Evolutionary conservation across 1,140 invertebrate genomes (phyloP), one percentile per base, ranked within the genome.

Genomic region (Thaumetopoea pityocampa): DNA sequence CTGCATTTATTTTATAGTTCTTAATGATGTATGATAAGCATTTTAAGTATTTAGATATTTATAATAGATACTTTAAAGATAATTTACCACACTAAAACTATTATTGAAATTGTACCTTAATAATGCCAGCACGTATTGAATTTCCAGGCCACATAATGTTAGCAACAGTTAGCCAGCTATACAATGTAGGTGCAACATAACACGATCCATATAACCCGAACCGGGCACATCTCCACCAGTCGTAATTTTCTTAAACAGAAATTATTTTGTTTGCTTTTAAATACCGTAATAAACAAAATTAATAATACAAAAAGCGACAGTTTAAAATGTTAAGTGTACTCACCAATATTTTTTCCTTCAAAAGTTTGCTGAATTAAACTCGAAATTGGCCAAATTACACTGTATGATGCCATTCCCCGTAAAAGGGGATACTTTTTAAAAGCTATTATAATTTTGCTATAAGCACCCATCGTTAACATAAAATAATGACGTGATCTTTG

Each of bases 291-390:
- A 16, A 29, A 20, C n/a, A 44, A 8, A 30, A 18, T 8, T 22
- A 19, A 26, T 11, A 22, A 20, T 37, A 20, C 19, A 20, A 37
- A 5, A 18, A 26, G 40, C 26, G 9, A 28, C n/a, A 8, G 6
- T 8, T 12, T 38, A 35, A 11, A 7, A 32, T 34, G 33, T 24
- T n/a, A n/a, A n/a, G 8, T 38, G 30, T 38, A 59, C 67, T 67
- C 61, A 83, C 79, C 65, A 35, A 73, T 50, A 19, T 55, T 56
- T 61, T 68, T 81, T 12, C 67, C 71, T 60, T 84, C 79, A 56
- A 84, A 71, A 20, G 68, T 67, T 61, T 84, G 79, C 42, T 83
- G 80, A 30, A 84, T 73, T 28, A 84, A 67, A 65, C 80, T 81
- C 26, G 80, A 84, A 23, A 62, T 44, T 10, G 80, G 77, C 80